phyloP scores from a whole-genome alignment of 23 tunicate species.

The Ciona savignyi region DNA sequence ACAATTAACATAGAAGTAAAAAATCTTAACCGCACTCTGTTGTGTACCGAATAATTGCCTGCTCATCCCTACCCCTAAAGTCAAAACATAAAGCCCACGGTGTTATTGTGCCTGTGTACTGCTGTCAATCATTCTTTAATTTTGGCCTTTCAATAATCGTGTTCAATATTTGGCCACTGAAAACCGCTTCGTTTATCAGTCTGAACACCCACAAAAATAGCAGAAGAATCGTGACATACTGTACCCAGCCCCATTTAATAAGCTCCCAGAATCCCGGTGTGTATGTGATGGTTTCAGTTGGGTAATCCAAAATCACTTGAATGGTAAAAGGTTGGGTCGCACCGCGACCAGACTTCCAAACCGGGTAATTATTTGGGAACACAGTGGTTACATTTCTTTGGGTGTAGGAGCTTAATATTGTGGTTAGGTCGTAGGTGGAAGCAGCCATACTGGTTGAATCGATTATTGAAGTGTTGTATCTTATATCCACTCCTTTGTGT shows the following conservation, averaged over 20 bases:
- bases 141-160: conserved; percentile 62
- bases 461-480: conserved; percentile 49
- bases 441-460: conserved; percentile 39
- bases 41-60: too few species aligned
- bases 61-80: too few species aligned
- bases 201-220: conserved; percentile 61
- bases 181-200: conserved; percentile 50
- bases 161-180: conserved; percentile 46
- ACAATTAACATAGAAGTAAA: too few species aligned
- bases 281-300: conserved; percentile 52
- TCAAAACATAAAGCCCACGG: too few species aligned
- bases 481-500: conserved; percentile 59
- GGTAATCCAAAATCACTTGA: conserved; percentile 35
- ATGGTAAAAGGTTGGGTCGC: conserved; percentile 64
- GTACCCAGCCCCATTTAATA: conserved; percentile 95
- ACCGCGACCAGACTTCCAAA: conserved; percentile 61
- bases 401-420: conserved; percentile 37
- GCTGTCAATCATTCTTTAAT: conserved; percentile 32
- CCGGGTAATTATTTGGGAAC: conserved; percentile 31
- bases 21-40: too few species aligned
- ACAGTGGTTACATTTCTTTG: conserved; percentile 62
- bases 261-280: conserved; percentile 93
- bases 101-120: too few species aligned
- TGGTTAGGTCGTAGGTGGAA: conserved; percentile 55
- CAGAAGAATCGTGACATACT: conserved; percentile 68